Evolutionary conservation across 2,797 vertebrate genomes (phyloP).

Genomic region (Cryptoblepharus egeriae): DNA sequence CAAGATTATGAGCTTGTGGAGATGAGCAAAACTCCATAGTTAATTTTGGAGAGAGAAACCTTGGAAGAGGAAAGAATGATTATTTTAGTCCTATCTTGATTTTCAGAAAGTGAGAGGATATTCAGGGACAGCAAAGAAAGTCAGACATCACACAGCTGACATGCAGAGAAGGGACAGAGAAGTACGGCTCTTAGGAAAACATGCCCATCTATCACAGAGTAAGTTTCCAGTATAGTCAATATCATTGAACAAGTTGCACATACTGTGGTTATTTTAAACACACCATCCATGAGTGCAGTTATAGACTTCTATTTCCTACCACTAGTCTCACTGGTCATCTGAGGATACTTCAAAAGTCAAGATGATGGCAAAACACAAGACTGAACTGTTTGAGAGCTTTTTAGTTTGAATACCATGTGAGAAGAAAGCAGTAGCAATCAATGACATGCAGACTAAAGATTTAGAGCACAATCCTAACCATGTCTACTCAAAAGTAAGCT

Average conservation of each 20-base stretch:
- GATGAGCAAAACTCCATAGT: not conserved
- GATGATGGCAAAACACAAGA: slow-evolving; percentile 52
- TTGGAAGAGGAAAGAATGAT: not conserved
- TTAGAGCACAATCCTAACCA: too few relatives aligned
- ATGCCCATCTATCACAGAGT: not conserved
- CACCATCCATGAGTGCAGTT: not conserved
- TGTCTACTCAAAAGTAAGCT: too few relatives aligned
- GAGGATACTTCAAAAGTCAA: slow-evolving; percentile 33
- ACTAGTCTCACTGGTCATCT: slow-evolving; percentile 11
- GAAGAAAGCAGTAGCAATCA: slow-evolving; percentile 37
- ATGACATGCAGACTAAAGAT: slow-evolving; percentile 53
- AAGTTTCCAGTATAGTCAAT: not conserved
- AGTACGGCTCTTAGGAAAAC: not conserved
- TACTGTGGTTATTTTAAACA: not conserved
- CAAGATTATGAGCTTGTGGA: not conserved
- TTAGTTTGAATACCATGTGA: slow-evolving; percentile 25
- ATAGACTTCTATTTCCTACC: slow-evolving; percentile 32
- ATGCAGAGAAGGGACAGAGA: not conserved
- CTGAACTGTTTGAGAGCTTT: slow-evolving; percentile 25
- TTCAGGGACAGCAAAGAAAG: not conserved
- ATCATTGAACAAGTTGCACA: not conserved
- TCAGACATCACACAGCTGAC: too few relatives aligned
- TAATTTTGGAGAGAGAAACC: not conserved
- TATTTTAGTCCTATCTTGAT: not conserved
- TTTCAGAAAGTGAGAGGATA: slow-evolving; percentile 1